phyloP scores from a whole-genome alignment of 2,113 vertebrate species.

The Cettia cetti region DNA sequence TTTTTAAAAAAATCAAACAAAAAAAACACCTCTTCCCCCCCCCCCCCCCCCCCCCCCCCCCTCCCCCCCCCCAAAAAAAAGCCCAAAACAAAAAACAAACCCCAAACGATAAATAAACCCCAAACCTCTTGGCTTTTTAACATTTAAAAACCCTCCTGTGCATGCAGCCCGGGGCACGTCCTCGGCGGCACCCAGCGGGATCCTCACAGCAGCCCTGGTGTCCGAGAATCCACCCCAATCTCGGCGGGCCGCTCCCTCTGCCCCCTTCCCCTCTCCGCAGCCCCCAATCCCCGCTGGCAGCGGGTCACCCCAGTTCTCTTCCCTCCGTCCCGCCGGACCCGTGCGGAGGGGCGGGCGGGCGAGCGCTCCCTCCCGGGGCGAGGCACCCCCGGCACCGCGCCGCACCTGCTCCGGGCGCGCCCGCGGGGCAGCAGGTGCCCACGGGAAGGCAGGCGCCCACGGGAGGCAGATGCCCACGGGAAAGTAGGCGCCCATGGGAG shows the following conservation, averaged over 20 bases:
- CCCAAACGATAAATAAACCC: no score
- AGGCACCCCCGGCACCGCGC: not conserved
- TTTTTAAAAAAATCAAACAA: no score
- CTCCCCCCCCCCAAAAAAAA: no score
- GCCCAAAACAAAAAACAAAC: no score
- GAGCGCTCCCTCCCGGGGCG: not conserved
- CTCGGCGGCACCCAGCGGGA: not conserved
- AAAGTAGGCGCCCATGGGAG: not conserved
- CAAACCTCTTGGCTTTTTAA: not conserved
- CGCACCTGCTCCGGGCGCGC: not conserved
- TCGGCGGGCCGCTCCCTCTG: not conserved
- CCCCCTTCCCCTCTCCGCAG: not conserved
- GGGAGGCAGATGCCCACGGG: not conserved
- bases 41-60: no score
- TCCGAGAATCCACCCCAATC: not conserved
- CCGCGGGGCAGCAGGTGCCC: not conserved
- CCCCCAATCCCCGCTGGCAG: not conserved
- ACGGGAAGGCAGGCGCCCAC: no score
- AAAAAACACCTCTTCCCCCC: no score
- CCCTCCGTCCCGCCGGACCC: not conserved
- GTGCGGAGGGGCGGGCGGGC: not conserved
- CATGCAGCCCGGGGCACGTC: not conserved
- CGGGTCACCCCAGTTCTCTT: accelerated
- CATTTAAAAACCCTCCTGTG: no score
- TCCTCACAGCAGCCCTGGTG: not conserved